These are phyloP conservation scores for Dicranocentrus wangi DNA, from an alignment of 2,888 invertebrate genomes.

Conservation along the genomic window DNA sequence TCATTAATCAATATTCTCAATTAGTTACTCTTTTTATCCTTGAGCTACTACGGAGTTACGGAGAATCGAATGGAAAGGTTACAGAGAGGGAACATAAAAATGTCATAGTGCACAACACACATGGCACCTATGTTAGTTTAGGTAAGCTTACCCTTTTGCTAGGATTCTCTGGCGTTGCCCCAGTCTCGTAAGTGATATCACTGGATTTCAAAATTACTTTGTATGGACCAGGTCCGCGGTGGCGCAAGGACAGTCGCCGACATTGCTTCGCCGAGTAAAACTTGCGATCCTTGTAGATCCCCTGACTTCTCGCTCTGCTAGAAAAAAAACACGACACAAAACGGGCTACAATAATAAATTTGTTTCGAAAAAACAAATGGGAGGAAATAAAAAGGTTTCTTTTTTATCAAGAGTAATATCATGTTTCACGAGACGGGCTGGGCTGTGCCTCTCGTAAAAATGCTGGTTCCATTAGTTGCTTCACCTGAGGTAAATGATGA, in stretches of 20 bases:
- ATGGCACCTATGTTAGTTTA: too few relatives aligned
- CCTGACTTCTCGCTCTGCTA: conserved; percentile 30
- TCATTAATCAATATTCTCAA: conserved; percentile 20
- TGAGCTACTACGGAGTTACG: too few relatives aligned
- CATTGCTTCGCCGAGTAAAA: conserved; percentile 63
- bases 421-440: conserved; percentile 29
- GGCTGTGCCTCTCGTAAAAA: neutral
- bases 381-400: conserved; percentile 14
- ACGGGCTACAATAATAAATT: neutral
- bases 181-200: conserved; percentile 68
- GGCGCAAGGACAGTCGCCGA: conserved; percentile 65
- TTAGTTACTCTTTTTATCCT: conserved; percentile 11
- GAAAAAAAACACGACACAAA: neutral
- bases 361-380: neutral
- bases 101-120: neutral
- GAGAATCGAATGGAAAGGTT: too few relatives aligned
- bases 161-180: conserved; percentile 45
- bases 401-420: conserved; percentile 34
- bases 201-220: conserved; percentile 70
- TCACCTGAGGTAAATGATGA: conserved; percentile 69
- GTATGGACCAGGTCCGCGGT: conserved; percentile 71
- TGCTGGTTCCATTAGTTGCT: too few relatives aligned
- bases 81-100: conserved; percentile 8
- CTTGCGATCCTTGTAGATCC: conserved; percentile 55
- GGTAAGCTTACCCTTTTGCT: conserved; percentile 45